phyloP scores from a whole-genome alignment of 1,140 invertebrate genomes.

The Lordiphosa collinella region DNA sequence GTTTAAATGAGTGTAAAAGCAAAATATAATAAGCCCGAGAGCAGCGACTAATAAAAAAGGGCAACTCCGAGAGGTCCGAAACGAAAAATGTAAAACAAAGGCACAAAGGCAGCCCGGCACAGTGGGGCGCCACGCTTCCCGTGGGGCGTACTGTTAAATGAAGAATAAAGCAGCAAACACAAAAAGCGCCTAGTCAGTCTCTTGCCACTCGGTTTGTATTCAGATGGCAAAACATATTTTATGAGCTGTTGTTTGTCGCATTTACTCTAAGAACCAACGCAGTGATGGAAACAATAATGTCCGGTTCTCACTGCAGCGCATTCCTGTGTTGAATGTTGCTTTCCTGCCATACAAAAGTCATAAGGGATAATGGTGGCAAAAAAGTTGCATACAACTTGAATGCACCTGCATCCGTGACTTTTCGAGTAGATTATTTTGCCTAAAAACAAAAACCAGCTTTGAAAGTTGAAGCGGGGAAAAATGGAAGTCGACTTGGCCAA shows the following conservation, averaged over 20 bases:
- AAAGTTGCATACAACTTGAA: too few relatives aligned
- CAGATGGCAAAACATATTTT: constrained; percentile 73
- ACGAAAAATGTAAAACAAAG: constrained; percentile 25
- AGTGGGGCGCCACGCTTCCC: constrained; percentile 33
- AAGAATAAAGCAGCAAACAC: constrained; percentile 68
- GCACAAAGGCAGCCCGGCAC: not conserved
- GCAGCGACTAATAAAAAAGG: constrained; percentile 37
- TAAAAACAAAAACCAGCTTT: too few relatives aligned
- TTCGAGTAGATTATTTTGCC: too few relatives aligned
- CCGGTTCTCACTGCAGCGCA: too few relatives aligned
- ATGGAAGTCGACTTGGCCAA: too few relatives aligned
- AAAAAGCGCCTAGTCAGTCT: constrained; percentile 14
- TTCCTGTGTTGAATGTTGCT: too few relatives aligned
- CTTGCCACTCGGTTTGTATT: constrained; percentile 3
- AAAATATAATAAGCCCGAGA: constrained; percentile 73
- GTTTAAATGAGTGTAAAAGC: constrained; percentile 76
- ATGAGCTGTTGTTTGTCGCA: constrained; percentile 53
- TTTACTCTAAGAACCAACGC: constrained; percentile 24
- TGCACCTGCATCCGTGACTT: too few relatives aligned
- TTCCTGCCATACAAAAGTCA: too few relatives aligned
- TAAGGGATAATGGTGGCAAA: too few relatives aligned
- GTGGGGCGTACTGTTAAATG: constrained; percentile 62
- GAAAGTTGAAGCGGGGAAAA: too few relatives aligned
- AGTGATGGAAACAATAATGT: constrained; percentile 64
- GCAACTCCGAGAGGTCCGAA: not conserved